phyloP scores from a whole-genome alignment of 2,797 vertebrate genomes.

The Bufotes viridis region DNA sequence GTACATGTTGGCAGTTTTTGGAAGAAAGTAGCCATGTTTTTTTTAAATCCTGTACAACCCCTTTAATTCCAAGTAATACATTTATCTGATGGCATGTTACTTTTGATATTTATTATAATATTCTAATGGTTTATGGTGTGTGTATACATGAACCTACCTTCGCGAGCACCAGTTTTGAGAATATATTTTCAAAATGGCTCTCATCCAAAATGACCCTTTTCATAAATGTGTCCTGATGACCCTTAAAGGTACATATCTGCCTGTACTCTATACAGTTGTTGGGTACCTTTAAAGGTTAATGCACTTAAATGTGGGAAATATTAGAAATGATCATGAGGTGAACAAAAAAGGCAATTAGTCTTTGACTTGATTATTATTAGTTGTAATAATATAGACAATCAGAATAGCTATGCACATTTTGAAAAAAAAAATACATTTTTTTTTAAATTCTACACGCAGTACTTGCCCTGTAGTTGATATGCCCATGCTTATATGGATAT shows the following conservation, averaged over 20 bases:
- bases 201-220: background rate
- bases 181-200: background rate
- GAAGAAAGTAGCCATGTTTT: background rate
- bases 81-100: background rate
- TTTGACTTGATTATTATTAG: background rate
- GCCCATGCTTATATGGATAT: constrained; percentile 6
- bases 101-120: background rate
- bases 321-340: constrained; percentile 14
- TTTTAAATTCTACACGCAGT: background rate
- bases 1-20: background rate
- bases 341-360: constrained; percentile 14
- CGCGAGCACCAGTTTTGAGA: background rate
- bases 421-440: background rate
- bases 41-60: background rate
- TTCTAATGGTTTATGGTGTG: background rate
- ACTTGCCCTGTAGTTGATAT: background rate
- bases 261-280: background rate
- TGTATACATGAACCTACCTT: background rate
- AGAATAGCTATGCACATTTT: background rate
- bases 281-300: constrained; percentile 19
- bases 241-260: background rate
- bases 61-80: background rate
- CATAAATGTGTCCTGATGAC: background rate
- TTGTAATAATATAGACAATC: constrained; percentile 8
- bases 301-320: constrained; percentile 10